Percentiles rank a stretch among this genome's conserved stretches.
Conservation (phyloP, 2,888 invertebrate genomes). For the Endotricha flammealis region DNA sequence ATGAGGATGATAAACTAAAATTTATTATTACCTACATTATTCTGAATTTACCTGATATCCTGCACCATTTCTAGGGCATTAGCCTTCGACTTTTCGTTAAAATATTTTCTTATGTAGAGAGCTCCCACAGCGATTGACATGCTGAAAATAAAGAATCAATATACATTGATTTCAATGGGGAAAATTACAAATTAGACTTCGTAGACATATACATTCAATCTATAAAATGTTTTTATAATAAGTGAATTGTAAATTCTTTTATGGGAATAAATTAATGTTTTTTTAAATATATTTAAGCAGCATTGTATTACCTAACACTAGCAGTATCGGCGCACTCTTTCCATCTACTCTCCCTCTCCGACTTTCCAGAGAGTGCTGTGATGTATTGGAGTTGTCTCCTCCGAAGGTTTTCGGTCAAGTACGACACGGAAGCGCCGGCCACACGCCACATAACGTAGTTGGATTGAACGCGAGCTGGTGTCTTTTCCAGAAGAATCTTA, state of each 20-base stretch:
- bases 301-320: constrained; percentile 80
- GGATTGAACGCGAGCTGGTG: constrained; percentile 80
- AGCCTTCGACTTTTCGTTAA: constrained; percentile 89
- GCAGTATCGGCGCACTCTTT: constrained; percentile 93
- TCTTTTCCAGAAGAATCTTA: constrained; percentile 65
- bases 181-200: no score
- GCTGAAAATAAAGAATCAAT: constrained; percentile 52
- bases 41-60: constrained; percentile 83
- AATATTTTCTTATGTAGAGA: constrained; percentile 91
- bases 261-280: no score
- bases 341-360: constrained; percentile 92
- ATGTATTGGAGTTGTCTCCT: constrained; percentile 89
- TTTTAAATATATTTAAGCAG: constrained; percentile 6
- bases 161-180: constrained; percentile 6
- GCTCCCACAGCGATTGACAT: constrained; percentile 88
- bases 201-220: no score
- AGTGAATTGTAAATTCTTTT: no score
- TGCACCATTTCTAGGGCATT: constrained; percentile 92
- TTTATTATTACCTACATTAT: not conserved
- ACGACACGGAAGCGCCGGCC: constrained; percentile 88
- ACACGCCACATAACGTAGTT: constrained; percentile 97
- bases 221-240: no score
- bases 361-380: constrained; percentile 88
- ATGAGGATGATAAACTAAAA: not conserved
- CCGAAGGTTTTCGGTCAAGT: constrained; percentile 87